Base-by-base conservation (phyloP, 2,113 vertebrate genomes). In the Pterocles burchelli region DNA sequence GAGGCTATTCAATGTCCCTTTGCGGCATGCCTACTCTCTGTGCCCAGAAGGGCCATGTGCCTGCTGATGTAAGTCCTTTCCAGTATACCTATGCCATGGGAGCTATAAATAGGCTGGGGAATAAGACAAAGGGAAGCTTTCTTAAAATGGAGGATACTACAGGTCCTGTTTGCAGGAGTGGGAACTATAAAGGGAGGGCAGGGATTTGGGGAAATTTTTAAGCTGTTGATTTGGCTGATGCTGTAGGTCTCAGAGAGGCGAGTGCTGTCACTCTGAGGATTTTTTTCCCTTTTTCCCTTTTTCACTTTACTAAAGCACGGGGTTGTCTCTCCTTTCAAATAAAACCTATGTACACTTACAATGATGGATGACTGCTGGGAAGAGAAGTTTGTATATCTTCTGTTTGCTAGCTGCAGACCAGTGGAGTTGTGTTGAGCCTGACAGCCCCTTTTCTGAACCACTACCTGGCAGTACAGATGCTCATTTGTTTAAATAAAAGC, bases 401-500 rank as follows among this genome's bases (percentile, higher is more conserved):
- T 82, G 70, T 68, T 95, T 36, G 45, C 49, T 55, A n/a, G 88
- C 88, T 5, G 8, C 81, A 72, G 93, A 79, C 80, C 48, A 7
- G 38, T 7, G 61, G 49, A 55, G 80, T 11, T 71, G 48, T 1
- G 11, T 70, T n/a, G 81, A 91, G 74, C 49, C 87, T 48, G 76
- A 83, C 71, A 77, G 67, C 21, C 75, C 52, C 55, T 75, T 91
- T 63, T 65, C 63, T 86, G 72, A 90, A n/a, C 28, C 79, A 67
- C 82, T 65, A 76, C 76, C 73, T 68, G 43, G 68, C 85, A 78
- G 65, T 80, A 65, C 75, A 92, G 83, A 81, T 78, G 59, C 55
- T 91, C 54, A 11, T 70, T 78, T 77, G 87, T 89, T 93, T 85
- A 84, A 86, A 88, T 59, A 89, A 93, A 94, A 88, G 88, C 92